Base-by-base conservation (phyloP, 1,140 invertebrate species). In the Rhopalosiphum maidis region DNA sequence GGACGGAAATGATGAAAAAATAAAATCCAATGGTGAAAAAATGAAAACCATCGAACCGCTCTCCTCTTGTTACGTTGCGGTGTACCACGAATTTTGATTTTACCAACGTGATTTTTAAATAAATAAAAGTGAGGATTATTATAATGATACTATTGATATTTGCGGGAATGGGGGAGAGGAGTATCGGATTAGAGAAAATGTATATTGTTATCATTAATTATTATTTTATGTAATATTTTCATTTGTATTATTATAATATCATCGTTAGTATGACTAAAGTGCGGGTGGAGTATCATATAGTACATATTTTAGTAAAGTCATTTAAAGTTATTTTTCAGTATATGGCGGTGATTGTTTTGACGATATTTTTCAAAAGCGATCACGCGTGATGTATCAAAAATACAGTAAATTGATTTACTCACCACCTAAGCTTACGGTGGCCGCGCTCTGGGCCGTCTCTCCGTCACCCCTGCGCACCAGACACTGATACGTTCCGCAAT, bases 401-500 rank as follows among this genome's bases (percentile, higher is more conserved):
- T 77, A n/a, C 60, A 30, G 60, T 77, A 77, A 35, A 77, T 77
- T 77, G n/a, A 77, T 83, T 35, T 21, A 95, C 95, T 95, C 95
- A 98, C 98, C 97, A 95, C 97, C 98, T 60, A 98, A 95, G 94
- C 97, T 96, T 46, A 98, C 96, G 95, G 98, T 97, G 1, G 97
- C 97, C 0, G 97, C 96, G 25, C 97, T 97, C 95, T 98, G 98
- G 35, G 97, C 97, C 5, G 97, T 97, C 94, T 98, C 97, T 21
- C 97, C 96, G 94, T 97, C 97, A 41, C 97, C 96, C 93, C 97
- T 95, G 92, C 96, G 96, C 1, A 97, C 97, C 94, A 98, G 96
- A 95, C 97, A 98, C 94, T 98, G 97, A 95, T 98, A 98, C 97
- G 98, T 98, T 94, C 98, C 98, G 94, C 97, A 96, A 95, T 97